Base-by-base conservation (phyloP, 2,888 invertebrate genomes). In the Brachypterus glaber region DNA sequence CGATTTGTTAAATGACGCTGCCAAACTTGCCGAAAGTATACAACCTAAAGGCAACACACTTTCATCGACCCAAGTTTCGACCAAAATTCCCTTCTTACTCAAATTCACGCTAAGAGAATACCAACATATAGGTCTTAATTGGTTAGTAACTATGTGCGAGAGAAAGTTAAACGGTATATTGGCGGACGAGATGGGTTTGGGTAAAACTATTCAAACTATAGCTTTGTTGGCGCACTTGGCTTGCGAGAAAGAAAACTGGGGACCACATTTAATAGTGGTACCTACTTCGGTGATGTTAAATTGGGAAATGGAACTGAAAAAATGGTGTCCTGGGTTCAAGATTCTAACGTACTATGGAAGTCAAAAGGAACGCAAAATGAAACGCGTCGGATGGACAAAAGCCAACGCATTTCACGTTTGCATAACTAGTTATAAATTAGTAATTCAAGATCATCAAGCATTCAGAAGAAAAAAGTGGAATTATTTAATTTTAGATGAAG, bases 301-400 rank as follows among this genome's bases (percentile, higher is more conserved):
- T 70, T 98, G 98, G 98, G 98, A 99, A 71, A 92, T 97, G 90
- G 98, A 98, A 68, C 88, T 95, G 60, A 97, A 98, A 68, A 97
- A 97, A 67, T 99, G 98, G 98, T 97, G 96, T 66, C 98, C 98
- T 1, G 92, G 90, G 35, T 93, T 98, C 65, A 98, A 99, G 74
- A 91, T 98, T 57, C 76, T 99, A 49, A 97, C 97, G 1, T 98
- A 98, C 65, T 98, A 95, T 62, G 98, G 98, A 30, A 82, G 84
- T 17, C 90, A 90, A 55, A 96, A 96, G 63, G 98, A 99, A 64
- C 73, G 98, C 39, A 90, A 89, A 65, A 67, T 82, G 48, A 92
- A 92, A 62, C 74, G 91, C 53, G 83, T 81, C 38, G 88, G 98
- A 27, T 99, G 98, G 98, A 95, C 96, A 9, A 97, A 96, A 68